phyloP scores from a whole-genome alignment of 2,113 vertebrate species.

The Apistogramma diplotaenia region DNA sequence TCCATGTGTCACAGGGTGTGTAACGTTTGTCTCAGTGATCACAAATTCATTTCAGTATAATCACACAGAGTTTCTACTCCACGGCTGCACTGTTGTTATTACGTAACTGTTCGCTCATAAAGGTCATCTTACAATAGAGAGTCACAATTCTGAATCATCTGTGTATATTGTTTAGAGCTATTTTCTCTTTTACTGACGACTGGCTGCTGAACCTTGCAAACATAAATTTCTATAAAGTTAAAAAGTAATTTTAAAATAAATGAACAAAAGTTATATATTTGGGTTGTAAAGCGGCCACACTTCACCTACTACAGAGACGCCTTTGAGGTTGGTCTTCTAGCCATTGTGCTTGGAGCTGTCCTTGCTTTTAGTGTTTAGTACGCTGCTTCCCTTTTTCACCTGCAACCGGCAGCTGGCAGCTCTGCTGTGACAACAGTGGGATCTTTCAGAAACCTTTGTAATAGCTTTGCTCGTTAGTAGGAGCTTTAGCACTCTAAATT shows the following conservation, averaged over 20 bases:
- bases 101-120: too few relatives aligned
- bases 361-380: constrained; percentile 13
- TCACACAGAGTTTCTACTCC: too few relatives aligned
- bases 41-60: not conserved
- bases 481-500: constrained; percentile 63
- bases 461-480: constrained; percentile 64
- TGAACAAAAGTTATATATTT: not conserved
- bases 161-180: not conserved
- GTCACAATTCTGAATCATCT: too few relatives aligned
- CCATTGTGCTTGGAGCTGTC: constrained; percentile 5
- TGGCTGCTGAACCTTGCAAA: not conserved
- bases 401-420: constrained; percentile 49
- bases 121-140: too few relatives aligned
- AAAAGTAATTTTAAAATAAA: not conserved
- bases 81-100: too few relatives aligned
- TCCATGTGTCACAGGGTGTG: not conserved
- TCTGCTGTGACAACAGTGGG: constrained; percentile 43
- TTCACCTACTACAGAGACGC: not conserved
- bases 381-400: constrained; percentile 14
- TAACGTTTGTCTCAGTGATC: not conserved
- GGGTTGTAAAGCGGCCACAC: not conserved
- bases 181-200: not conserved
- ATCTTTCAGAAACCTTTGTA: constrained; percentile 46
- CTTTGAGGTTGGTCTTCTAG: not conserved
- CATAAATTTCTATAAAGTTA: not conserved